A percentile compares a stretch with the other conserved stretches of the same genome.
Evolutionary conservation across 2,113 vertebrate genomes (phyloP).

Genomic region (Meriones unguiculatus): DNA sequence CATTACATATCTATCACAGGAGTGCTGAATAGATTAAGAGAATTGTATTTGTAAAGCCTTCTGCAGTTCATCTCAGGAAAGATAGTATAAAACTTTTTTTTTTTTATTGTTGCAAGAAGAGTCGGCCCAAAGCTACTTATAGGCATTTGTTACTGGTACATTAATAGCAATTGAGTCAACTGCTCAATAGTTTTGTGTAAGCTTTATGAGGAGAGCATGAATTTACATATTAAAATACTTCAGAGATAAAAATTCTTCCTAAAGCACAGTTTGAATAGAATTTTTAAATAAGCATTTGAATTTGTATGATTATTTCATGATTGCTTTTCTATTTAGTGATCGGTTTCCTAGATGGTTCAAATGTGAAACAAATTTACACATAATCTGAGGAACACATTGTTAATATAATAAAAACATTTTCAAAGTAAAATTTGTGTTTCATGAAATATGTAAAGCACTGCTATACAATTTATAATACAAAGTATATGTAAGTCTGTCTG

Average conservation of each 20-base stretch:
- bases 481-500: background rate
- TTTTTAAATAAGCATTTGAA: background rate
- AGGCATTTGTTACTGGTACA: background rate
- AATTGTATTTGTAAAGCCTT: slow-evolving; percentile 54
- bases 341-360: background rate
- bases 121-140: background rate
- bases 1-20: background rate
- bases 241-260: background rate
- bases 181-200: background rate
- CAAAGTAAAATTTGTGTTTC: background rate
- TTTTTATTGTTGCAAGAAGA: background rate
- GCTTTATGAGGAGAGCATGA: background rate
- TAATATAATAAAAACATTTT: background rate
- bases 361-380: background rate
- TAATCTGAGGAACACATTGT: background rate
- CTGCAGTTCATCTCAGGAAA: background rate
- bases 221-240: slow-evolving; percentile 42
- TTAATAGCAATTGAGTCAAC: background rate
- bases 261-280: slow-evolving; percentile 33
- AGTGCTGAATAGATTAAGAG: slow-evolving; percentile 12
- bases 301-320: background rate
- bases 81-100: background rate
- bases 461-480: background rate
- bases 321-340: background rate
- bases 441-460: background rate